Conservation (phyloP, 2,888 invertebrate genomes). For the Ecdyonurus torrentis region DNA sequence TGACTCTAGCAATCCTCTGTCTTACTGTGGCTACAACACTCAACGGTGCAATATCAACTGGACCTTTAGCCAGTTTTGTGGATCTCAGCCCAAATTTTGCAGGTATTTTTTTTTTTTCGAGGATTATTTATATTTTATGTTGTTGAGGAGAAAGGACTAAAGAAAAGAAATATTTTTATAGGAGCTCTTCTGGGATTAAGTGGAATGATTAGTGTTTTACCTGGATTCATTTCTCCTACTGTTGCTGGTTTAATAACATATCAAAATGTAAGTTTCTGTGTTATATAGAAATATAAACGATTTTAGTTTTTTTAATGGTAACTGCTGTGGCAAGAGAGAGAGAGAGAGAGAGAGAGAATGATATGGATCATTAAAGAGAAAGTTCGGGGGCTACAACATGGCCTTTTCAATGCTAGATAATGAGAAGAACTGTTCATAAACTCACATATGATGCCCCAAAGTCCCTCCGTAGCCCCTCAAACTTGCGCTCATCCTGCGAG, state of each 20-base stretch:
- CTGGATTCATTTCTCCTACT: conserved; percentile 43
- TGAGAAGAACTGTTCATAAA: too few relatives aligned
- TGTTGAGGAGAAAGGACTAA: conserved; percentile 10
- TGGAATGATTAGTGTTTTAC: conserved; percentile 36
- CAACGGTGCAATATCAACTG: conserved; percentile 48
- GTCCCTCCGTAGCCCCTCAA: too few relatives aligned
- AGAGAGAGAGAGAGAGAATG: too few relatives aligned
- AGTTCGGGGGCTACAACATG: too few relatives aligned
- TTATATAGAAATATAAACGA: too few relatives aligned
- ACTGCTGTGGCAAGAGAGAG: too few relatives aligned
- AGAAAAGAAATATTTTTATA: conserved; percentile 18
- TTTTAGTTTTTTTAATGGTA: too few relatives aligned
- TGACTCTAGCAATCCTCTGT: conserved; percentile 37
- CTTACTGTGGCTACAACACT: conserved; percentile 42
- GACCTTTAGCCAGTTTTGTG: conserved; percentile 45
- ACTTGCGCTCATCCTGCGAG: too few relatives aligned
- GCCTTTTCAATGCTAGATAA: too few relatives aligned
- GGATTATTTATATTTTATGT: conserved; percentile 1
- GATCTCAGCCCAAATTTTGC: conserved; percentile 37
- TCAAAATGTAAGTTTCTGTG: conserved; percentile 45
- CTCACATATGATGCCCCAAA: too few relatives aligned
- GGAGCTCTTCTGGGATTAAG: conserved; percentile 41
- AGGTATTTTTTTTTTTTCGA: conserved; percentile 17
- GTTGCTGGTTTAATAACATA: conserved; percentile 43
- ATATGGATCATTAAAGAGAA: too few relatives aligned